A percentile compares a stretch with the other conserved stretches of the same genome.
These are phyloP conservation scores for Harpagifer antarcticus DNA, from an alignment of 2,797 vertebrate species.

Conservation along the genomic window DNA sequence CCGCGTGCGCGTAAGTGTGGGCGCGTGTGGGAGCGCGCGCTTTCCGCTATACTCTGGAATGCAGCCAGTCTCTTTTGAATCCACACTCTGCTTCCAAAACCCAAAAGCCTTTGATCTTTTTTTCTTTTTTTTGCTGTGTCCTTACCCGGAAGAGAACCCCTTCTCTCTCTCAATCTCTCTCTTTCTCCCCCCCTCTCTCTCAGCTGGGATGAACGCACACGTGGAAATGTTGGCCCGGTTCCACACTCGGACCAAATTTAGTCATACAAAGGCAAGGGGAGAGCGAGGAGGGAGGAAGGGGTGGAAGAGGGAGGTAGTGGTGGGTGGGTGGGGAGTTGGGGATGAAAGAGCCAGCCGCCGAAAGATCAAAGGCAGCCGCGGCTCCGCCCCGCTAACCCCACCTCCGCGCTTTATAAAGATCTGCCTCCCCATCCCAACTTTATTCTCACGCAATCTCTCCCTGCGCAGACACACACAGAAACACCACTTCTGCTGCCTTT, in stretches of 20 bases:
- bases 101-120: slow-evolving; percentile 96
- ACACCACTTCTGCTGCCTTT: slow-evolving; percentile 44
- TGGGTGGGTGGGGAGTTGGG: slow-evolving; percentile 60
- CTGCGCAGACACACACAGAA: slow-evolving; percentile 56
- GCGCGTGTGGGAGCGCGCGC: slow-evolving; percentile 68
- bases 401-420: slow-evolving; percentile 89
- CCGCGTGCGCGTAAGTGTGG: slow-evolving; percentile 33
- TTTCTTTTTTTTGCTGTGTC: slow-evolving; percentile 89
- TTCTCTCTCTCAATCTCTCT: slow-evolving; percentile 72
- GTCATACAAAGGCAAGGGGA: slow-evolving; percentile 97
- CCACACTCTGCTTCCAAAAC: slow-evolving; percentile 92
- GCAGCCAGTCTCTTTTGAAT: slow-evolving; percentile 89
- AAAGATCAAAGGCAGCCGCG: slow-evolving; percentile 95
- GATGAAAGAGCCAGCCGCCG: slow-evolving; percentile 94
- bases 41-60: slow-evolving; percentile 91
- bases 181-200: slow-evolving; percentile 69
- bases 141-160: slow-evolving; percentile 98
- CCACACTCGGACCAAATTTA: slow-evolving; percentile 97
- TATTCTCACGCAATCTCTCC: slow-evolving; percentile 85
- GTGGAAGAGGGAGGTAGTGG: slow-evolving; percentile 78
- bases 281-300: slow-evolving; percentile 69
- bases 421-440: slow-evolving; percentile 80
- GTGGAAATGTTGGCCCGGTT: slow-evolving; percentile 95
- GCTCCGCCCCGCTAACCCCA: slow-evolving; percentile 87
- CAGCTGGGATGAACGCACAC: slow-evolving; percentile 98